phyloP scores from a whole-genome alignment of 2,797 vertebrate species.

The Eulemur albifrons region DNA sequence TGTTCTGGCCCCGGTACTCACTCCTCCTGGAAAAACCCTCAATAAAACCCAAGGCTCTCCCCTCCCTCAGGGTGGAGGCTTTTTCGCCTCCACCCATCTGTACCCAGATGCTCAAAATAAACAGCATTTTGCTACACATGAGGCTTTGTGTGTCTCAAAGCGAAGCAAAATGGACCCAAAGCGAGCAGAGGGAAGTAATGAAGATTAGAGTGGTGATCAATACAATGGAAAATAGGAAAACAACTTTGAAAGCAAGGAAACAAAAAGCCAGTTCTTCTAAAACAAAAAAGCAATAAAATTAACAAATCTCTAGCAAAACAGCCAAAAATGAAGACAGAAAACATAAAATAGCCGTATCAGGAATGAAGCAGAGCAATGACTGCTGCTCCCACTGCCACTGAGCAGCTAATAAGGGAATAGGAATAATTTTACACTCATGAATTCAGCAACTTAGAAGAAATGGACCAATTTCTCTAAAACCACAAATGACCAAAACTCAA shows the following conservation, averaged over 20 bases:
- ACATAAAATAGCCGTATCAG: not conserved
- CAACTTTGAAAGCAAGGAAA: not conserved
- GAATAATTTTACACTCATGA: not conserved
- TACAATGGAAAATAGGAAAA: not conserved
- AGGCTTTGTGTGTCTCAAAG: too few species aligned
- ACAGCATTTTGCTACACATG: too few species aligned
- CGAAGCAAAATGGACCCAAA: not conserved
- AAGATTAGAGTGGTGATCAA: not conserved
- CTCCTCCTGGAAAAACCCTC: too few species aligned
- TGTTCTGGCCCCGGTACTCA: too few species aligned
- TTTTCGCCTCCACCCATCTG: too few species aligned
- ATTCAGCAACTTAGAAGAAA: not conserved
- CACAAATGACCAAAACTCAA: not conserved
- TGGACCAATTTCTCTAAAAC: not conserved
- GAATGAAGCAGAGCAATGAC: not conserved
- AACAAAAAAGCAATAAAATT: not conserved
- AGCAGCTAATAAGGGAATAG: not conserved
- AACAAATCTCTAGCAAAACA: not conserved
- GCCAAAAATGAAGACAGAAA: not conserved
- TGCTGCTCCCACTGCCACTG: not conserved
- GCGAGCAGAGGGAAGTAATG: not conserved
- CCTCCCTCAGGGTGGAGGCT: too few species aligned
- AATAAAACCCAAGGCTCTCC: too few species aligned
- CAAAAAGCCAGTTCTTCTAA: not conserved
- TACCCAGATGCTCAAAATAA: too few species aligned